Conservation (phyloP, 2,113 vertebrate genomes). For the Pterophyllum scalare region DNA sequence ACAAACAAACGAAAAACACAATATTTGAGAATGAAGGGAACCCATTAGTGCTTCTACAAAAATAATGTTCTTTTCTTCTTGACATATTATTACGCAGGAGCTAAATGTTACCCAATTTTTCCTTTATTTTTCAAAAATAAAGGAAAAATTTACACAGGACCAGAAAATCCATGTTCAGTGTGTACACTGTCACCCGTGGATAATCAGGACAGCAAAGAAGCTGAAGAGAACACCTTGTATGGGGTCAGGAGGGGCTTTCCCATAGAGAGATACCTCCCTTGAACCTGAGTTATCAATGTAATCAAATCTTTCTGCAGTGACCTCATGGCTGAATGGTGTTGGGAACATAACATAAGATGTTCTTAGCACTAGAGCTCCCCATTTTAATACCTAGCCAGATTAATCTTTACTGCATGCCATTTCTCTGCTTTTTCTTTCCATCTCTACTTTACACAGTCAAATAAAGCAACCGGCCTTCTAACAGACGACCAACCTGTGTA, state of each 20-base stretch:
- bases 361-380: background rate
- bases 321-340: background rate
- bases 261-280: background rate
- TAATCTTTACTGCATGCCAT: background rate
- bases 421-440: background rate
- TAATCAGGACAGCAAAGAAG: no score
- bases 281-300: background rate
- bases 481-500: slow-evolving; percentile 85
- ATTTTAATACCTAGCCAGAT: background rate
- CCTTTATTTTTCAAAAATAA: background rate
- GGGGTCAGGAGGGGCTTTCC: background rate
- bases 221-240: no score
- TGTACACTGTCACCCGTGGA: background rate
- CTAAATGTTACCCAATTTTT: rapidly evolving
- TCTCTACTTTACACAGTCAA: background rate
- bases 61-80: no score
- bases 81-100: background rate
- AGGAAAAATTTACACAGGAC: no score
- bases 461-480: background rate
- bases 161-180: background rate
- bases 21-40: background rate
- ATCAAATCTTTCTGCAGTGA: background rate
- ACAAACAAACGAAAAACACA: background rate
- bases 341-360: background rate
- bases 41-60: background rate